These are phyloP conservation scores for Alectoris magna DNA, from an alignment of 2,797 vertebrate genomes.

Conservation along the genomic window DNA sequence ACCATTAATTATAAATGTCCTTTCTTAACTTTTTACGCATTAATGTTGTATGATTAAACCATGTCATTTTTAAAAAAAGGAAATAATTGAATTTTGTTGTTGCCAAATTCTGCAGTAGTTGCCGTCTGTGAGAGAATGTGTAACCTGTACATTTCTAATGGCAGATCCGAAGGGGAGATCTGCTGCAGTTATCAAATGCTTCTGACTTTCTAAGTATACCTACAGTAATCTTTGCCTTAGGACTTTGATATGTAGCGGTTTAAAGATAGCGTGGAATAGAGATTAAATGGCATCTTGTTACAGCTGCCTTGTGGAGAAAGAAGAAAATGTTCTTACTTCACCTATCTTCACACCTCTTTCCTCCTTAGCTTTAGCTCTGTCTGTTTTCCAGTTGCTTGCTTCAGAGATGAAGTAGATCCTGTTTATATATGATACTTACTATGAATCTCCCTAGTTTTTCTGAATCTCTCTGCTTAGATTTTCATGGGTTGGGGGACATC, in stretches of 20 bases:
- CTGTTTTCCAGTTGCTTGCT: neutral
- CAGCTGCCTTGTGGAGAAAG: neutral
- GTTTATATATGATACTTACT: neutral
- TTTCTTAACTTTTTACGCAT: neutral
- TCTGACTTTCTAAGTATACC: neutral
- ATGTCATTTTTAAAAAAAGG: neutral
- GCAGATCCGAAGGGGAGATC: neutral
- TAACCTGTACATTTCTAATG: neutral
- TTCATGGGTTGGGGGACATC: neutral
- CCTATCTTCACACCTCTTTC: neutral
- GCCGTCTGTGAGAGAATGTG: neutral
- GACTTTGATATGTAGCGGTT: neutral
- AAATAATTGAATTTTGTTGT: neutral
- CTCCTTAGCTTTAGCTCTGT: neutral
- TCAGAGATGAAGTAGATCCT: neutral
- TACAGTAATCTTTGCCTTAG: neutral
- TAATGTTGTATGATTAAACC: neutral
- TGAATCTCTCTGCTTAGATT: slow-evolving; percentile 2
- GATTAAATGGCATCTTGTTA: neutral
- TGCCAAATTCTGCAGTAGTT: neutral
- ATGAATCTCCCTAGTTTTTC: neutral
- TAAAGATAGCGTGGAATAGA: neutral
- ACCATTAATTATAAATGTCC: neutral
- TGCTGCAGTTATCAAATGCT: neutral
- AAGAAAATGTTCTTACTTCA: neutral